A percentile compares a stretch with the other conserved stretches of the same genome.
These are phyloP conservation scores for Stichopus chloronotus DNA, from an alignment of 35 echinoderm and acorn worm genomes.

Conservation along the genomic window DNA sequence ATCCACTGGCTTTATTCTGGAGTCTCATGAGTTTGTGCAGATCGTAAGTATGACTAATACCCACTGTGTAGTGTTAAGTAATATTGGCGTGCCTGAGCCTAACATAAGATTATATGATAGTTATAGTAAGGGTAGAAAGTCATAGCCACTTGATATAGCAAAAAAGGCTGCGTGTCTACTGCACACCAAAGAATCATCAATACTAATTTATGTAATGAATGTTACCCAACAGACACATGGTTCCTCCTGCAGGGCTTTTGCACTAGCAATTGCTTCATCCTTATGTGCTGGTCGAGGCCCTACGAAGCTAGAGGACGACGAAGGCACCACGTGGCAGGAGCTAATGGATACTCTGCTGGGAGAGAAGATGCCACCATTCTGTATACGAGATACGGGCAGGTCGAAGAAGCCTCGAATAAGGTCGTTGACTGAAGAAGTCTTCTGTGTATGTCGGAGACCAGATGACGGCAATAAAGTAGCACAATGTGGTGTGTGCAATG, in stretches of 20 bases:
- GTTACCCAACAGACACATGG: slow-evolving; percentile 16
- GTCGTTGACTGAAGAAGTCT: not conserved
- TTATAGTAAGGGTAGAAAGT: not conserved
- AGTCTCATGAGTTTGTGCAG: not conserved
- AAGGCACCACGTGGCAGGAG: slow-evolving; percentile 18
- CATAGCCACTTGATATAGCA: not conserved
- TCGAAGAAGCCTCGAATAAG: too few relatives aligned
- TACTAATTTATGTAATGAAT: slow-evolving; percentile 9
- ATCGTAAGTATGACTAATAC: not conserved
- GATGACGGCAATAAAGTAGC: not conserved
- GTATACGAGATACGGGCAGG: not conserved
- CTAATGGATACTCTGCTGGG: not conserved
- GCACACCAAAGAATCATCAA: not conserved
- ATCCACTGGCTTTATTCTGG: slow-evolving; percentile 1
- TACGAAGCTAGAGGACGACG: not conserved
- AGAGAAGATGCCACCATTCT: not conserved
- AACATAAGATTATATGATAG: not conserved
- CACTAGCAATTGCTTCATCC: slow-evolving; percentile 1
- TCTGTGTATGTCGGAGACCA: too few relatives aligned
- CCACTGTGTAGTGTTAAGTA: slow-evolving; percentile 12
- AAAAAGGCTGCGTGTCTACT: slow-evolving; percentile 16
- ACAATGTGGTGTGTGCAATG: not conserved
- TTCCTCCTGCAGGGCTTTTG: slow-evolving; percentile 10
- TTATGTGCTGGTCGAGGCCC: not conserved
- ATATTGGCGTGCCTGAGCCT: not conserved